phyloP scores from a whole-genome alignment of 2,797 vertebrate species.

The Apogon talboti region DNA sequence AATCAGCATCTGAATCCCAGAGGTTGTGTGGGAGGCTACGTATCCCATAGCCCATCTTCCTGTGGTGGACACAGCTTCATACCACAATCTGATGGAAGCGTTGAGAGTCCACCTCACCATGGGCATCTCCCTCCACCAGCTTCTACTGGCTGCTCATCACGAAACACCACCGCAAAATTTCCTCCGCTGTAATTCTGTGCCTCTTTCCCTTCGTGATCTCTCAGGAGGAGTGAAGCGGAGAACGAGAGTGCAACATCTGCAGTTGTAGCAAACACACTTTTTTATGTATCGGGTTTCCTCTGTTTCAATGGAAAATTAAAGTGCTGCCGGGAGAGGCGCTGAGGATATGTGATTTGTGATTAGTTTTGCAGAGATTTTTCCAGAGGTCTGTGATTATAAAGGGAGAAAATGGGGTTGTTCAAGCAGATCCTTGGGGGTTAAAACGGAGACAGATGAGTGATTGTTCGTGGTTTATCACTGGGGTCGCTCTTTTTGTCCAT shows the following conservation, averaged over 20 bases:
- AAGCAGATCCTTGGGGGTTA: slow-evolving; percentile 66
- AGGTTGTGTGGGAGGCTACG: slow-evolving; percentile 48
- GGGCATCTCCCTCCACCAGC: slow-evolving; percentile 51
- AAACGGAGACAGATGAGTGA: slow-evolving; percentile 63
- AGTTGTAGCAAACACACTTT: slow-evolving; percentile 75
- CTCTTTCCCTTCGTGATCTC: slow-evolving; percentile 52
- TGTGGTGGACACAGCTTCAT: slow-evolving; percentile 34
- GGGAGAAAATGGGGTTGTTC: slow-evolving; percentile 65
- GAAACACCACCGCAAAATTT: slow-evolving; percentile 57
- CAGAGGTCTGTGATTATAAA: slow-evolving; percentile 64
- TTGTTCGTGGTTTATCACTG: slow-evolving; percentile 60
- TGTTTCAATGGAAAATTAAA: slow-evolving; percentile 82
- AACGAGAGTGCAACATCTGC: slow-evolving; percentile 76
- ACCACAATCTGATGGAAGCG: slow-evolving; percentile 32
- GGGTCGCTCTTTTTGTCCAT: slow-evolving; percentile 41
- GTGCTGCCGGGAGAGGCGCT: slow-evolving; percentile 66
- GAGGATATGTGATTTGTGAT: slow-evolving; percentile 75
- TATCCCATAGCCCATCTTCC: slow-evolving; percentile 25
- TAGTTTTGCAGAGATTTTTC: slow-evolving; percentile 82
- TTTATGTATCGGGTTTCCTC: slow-evolving; percentile 74
- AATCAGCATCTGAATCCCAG: slow-evolving; percentile 38
- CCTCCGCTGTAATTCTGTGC: slow-evolving; percentile 40
- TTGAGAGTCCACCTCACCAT: slow-evolving; percentile 43
- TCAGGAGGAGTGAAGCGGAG: slow-evolving; percentile 49
- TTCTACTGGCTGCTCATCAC: slow-evolving; percentile 57